Conservation (phyloP, 2,797 vertebrate genomes). For the Urophycis tenuis region DNA sequence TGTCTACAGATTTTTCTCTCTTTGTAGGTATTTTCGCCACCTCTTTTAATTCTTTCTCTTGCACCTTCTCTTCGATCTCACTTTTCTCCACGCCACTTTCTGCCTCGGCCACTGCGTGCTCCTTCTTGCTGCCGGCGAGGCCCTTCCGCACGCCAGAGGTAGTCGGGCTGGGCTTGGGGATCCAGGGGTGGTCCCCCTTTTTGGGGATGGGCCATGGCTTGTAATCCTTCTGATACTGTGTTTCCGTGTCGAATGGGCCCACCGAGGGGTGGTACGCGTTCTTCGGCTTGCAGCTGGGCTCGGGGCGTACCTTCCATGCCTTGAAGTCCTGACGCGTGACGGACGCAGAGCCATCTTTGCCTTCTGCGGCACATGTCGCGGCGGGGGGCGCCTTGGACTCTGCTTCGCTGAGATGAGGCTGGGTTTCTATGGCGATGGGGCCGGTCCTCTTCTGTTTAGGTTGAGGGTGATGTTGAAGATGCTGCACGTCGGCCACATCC, state of each 20-base stretch:
- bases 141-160: constrained; percentile 40
- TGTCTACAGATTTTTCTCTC: constrained; percentile 58
- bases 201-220: constrained; percentile 92
- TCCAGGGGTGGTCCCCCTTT: constrained; percentile 93
- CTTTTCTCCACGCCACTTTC: constrained; percentile 74
- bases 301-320: constrained; percentile 88
- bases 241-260: constrained; percentile 82
- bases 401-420: constrained; percentile 68
- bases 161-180: constrained; percentile 76
- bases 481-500: constrained; percentile 83
- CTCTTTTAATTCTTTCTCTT: constrained; percentile 65
- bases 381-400: constrained; percentile 64
- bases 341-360: constrained; percentile 71
- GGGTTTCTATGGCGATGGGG: constrained; percentile 76
- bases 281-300: constrained; percentile 89
- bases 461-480: constrained; percentile 67
- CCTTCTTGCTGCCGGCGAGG: constrained; percentile 42
- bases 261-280: constrained; percentile 84
- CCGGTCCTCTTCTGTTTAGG: constrained; percentile 55
- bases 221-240: constrained; percentile 97
- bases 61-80: constrained; percentile 70
- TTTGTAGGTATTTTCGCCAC: constrained; percentile 48
- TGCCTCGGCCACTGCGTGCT: constrained; percentile 52
- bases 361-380: constrained; percentile 56
- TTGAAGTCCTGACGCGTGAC: constrained; percentile 95